Evolutionary conservation across 2,113 vertebrate genomes (phyloP).

Genomic region (Eulemur rufifrons): DNA sequence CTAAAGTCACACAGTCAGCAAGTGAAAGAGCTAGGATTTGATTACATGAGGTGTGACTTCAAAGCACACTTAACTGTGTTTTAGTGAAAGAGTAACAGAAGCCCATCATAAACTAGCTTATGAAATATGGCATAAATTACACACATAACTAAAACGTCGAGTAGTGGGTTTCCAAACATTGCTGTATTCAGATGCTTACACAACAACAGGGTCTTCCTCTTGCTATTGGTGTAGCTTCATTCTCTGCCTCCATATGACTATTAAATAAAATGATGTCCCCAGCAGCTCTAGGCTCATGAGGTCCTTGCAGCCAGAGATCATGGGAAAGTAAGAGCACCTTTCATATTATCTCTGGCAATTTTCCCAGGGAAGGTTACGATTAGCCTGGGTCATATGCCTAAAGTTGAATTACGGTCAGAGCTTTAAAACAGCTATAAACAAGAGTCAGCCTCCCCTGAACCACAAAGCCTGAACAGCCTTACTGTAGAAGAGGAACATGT

Average conservation of each 20-base stretch:
- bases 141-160: neutral
- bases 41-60: neutral
- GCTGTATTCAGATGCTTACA: neutral
- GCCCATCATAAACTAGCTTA: neutral
- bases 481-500: neutral
- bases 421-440: neutral
- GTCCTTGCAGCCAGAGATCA: neutral
- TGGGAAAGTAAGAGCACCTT: neutral
- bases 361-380: neutral
- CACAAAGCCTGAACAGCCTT: neutral
- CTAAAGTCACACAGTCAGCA: neutral
- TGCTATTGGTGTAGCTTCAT: neutral
- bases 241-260: neutral
- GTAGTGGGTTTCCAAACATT: neutral
- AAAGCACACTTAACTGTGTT: neutral
- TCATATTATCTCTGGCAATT: neutral
- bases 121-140: neutral
- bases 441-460: neutral
- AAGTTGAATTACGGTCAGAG: neutral
- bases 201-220: neutral
- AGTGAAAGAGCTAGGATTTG: neutral
- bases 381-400: neutral
- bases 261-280: neutral
- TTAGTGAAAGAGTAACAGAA: neutral
- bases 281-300: too few relatives aligned